Conservation (phyloP, 1,140 invertebrate genomes). For the Drosophila takahashii region DNA sequence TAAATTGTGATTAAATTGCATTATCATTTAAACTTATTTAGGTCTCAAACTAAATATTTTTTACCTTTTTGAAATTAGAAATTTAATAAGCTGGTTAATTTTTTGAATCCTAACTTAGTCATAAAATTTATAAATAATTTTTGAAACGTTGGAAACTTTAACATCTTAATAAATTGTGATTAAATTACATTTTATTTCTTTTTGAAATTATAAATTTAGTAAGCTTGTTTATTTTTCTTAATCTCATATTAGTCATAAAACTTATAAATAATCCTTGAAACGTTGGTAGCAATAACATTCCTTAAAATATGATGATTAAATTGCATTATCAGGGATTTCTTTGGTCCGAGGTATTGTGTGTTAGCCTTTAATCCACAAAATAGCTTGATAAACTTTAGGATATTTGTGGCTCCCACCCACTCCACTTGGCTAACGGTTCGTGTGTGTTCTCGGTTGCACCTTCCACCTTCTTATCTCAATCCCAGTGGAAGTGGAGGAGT, state of each 20-base stretch:
- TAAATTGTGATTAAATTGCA: too few relatives aligned
- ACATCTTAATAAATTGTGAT: neutral
- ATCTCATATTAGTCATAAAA: too few relatives aligned
- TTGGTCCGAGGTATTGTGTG: neutral
- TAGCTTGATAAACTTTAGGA: conserved; percentile 4
- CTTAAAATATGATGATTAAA: conserved; percentile 2
- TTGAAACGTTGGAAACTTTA: neutral
- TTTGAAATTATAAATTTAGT: neutral
- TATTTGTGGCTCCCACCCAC: neutral
- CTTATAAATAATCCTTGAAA: too few relatives aligned
- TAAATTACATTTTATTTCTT: conserved; percentile 11
- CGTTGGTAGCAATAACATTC: neutral
- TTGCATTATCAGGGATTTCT: conserved; percentile 8
- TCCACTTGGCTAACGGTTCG: conserved; percentile 1
- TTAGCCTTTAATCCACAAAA: conserved; percentile 14
- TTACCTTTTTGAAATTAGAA: too few relatives aligned
- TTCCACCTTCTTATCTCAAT: conserved; percentile 18
- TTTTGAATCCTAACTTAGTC: too few relatives aligned
- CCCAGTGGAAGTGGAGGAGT: neutral
- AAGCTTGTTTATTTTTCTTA: too few relatives aligned
- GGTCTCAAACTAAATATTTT: too few relatives aligned
- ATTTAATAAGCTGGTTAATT: too few relatives aligned
- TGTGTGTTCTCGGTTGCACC: conserved; percentile 17
- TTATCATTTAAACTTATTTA: too few relatives aligned
- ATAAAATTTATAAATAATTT: too few relatives aligned